Evolutionary conservation across 2,888 invertebrate species (phyloP).

Genomic region (Nebria brevicollis): DNA sequence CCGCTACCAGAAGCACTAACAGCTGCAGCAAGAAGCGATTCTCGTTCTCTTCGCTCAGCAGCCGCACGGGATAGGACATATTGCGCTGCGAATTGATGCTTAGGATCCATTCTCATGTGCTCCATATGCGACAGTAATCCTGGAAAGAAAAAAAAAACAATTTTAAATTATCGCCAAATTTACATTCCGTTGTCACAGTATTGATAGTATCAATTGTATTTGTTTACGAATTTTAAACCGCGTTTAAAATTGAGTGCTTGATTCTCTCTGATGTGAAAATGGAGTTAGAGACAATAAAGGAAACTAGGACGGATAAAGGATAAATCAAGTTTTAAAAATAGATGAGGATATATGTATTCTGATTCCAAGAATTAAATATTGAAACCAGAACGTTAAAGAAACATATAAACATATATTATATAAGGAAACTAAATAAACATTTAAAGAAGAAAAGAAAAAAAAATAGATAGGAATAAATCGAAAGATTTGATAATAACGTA

Average conservation of each 20-base stretch:
- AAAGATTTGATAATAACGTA: neutral
- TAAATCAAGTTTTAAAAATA: too few relatives aligned
- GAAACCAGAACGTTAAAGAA: neutral
- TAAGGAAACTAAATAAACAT: too few relatives aligned
- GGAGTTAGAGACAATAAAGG: neutral
- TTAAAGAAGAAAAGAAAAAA: neutral
- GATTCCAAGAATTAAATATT: neutral
- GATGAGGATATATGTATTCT: neutral
- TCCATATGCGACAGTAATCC: constrained; percentile 94
- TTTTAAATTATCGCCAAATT: neutral
- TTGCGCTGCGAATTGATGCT: constrained; percentile 95
- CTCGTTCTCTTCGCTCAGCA: constrained; percentile 88
- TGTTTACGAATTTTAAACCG: neutral
- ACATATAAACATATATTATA: too few relatives aligned
- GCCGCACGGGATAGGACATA: constrained; percentile 91
- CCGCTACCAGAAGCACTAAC: constrained; percentile 73
- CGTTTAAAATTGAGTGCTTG: neutral
- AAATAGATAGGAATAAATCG: neutral
- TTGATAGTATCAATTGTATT: neutral
- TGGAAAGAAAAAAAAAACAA: constrained; percentile 60
- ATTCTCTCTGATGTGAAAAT: neutral
- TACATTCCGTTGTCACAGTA: neutral
- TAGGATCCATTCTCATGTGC: constrained; percentile 96
- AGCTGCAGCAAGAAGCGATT: constrained; percentile 76
- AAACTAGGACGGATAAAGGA: neutral